phyloP scores from a whole-genome alignment of 2,113 vertebrate genomes.

The Seriola dumerili region DNA sequence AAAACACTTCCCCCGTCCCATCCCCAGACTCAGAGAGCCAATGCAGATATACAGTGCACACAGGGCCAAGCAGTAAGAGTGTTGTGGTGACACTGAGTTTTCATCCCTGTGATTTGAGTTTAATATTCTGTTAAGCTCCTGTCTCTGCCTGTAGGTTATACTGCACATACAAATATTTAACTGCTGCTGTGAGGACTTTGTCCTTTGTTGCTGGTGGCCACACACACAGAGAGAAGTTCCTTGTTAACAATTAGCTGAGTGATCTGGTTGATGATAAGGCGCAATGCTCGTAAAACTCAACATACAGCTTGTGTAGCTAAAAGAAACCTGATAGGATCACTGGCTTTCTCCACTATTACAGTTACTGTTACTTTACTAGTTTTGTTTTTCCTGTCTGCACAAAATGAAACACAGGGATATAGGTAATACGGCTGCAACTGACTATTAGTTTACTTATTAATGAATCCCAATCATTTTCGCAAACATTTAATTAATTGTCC shows the following conservation, averaged over 20 bases:
- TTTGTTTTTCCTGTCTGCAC: background rate
- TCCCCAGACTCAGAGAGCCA: background rate
- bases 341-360: background rate
- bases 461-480: background rate
- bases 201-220: background rate
- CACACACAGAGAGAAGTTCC: background rate
- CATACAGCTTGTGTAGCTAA: background rate
- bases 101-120: slow-evolving; percentile 18
- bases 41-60: slow-evolving; percentile 26
- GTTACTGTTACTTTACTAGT: background rate
- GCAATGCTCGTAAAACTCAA: slow-evolving; percentile 12
- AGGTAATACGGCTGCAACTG: background rate
- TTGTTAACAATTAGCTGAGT: slow-evolving; percentile 3
- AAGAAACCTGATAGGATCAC: background rate
- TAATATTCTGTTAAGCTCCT: background rate
- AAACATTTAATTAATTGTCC: background rate
- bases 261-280: slow-evolving; percentile 26
- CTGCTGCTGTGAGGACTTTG: slow-evolving; percentile 39
- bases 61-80: slow-evolving; percentile 4
- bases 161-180: slow-evolving; percentile 23
- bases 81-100: background rate
- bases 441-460: background rate
- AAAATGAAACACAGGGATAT: background rate
- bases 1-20: slow-evolving; percentile 26
- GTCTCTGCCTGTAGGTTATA: slow-evolving; percentile 7